A percentile compares a stretch with the other conserved stretches of the same genome.
Evolutionary conservation across 2,888 invertebrate genomes (phyloP).

Genomic region (Athalia cordata): DNA sequence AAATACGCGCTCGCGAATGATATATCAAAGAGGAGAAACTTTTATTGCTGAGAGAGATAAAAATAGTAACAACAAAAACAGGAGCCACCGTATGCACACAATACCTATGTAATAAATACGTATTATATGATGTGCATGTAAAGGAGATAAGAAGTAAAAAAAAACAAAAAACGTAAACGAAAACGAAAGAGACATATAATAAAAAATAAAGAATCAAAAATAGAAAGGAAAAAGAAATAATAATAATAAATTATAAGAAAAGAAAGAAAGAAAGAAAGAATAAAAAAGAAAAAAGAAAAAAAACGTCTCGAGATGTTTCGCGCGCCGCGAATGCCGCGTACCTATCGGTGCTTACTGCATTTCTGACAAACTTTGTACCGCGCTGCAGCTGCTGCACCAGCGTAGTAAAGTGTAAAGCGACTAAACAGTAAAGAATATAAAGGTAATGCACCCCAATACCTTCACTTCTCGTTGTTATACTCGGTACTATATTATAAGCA

Average conservation of each 20-base stretch:
- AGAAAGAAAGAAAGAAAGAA: too few relatives aligned
- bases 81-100: background rate
- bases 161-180: background rate
- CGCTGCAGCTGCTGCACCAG: background rate
- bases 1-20: too few relatives aligned
- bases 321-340: conserved; percentile 18
- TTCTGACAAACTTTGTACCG: background rate
- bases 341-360: background rate
- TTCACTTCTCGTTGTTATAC: too few relatives aligned
- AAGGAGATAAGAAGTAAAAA: background rate
- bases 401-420: background rate
- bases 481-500: too few relatives aligned
- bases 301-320: background rate
- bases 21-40: too few relatives aligned
- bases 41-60: too few relatives aligned
- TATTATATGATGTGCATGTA: background rate
- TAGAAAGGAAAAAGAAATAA: background rate
- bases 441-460: too few relatives aligned
- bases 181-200: background rate
- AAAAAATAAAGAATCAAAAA: background rate
- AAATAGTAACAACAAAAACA: too few relatives aligned
- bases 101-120: background rate
- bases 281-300: background rate
- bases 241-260: background rate
- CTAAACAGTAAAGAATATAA: too few relatives aligned